These are phyloP conservation scores for Ichneumon xanthorius DNA, from an alignment of 2,888 invertebrate genomes.

Conservation along the genomic window DNA sequence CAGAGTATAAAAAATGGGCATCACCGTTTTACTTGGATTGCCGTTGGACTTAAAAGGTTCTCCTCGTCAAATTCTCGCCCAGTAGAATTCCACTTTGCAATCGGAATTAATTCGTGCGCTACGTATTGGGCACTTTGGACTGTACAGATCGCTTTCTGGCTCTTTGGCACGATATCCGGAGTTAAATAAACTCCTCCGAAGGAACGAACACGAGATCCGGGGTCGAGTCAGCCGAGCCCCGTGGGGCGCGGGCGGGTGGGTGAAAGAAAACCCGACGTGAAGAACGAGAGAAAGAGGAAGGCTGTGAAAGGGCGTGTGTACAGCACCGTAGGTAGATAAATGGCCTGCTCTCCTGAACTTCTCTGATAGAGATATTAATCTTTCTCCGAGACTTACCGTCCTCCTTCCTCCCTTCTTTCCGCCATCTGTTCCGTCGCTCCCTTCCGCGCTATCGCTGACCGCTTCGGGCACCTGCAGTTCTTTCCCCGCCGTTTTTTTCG, in stretches of 20 bases:
- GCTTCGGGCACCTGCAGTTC: constrained; percentile 44
- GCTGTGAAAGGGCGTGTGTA: constrained; percentile 68
- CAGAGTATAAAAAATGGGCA: too few relatives aligned
- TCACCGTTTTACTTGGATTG: too few relatives aligned
- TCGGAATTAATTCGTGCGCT: neutral
- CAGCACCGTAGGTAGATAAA: constrained; percentile 78
- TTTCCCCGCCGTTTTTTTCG: constrained; percentile 50
- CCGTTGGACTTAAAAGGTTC: neutral
- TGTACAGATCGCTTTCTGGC: constrained; percentile 6
- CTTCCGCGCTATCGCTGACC: constrained; percentile 65
- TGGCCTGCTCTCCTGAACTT: constrained; percentile 80
- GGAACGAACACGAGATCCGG: constrained; percentile 59
- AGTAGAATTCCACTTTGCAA: neutral
- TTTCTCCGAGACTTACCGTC: constrained; percentile 72
- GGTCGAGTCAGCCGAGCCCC: constrained; percentile 46
- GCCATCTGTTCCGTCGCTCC: constrained; percentile 5
- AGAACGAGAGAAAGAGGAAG: constrained; percentile 53
- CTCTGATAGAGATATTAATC: constrained; percentile 83
- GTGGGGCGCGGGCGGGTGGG: constrained; percentile 6
- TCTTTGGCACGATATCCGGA: constrained; percentile 50
- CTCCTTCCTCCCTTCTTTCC: constrained; percentile 39
- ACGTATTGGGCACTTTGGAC: neutral
- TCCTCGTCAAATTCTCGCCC: neutral
- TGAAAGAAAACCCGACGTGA: constrained; percentile 52
- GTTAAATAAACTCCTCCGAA: constrained; percentile 77